Evolutionary conservation across 2,113 vertebrate species (phyloP), one percentile per base, ranked within the genome.

Genomic region (Plotosus lineatus): DNA sequence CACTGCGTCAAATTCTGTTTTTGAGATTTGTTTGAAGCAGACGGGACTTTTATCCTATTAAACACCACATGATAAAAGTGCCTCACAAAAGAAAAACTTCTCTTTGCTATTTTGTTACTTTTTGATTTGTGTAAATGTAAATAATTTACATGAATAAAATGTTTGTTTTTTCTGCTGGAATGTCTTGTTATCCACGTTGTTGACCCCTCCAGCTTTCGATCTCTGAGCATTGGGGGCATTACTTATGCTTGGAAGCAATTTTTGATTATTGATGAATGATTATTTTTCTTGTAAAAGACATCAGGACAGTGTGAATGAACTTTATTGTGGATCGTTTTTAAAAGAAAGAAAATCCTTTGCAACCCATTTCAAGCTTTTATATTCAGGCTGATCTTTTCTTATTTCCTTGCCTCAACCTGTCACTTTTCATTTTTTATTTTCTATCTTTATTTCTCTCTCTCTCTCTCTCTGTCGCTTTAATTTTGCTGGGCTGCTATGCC

Each of bases 401-500:
- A 15, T 77, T 48, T 55, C 28, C 68, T 8, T 80, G 7, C 44
- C 6, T 51, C 15, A 76, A 46, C 72, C 21, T 73, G 17, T 28
- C 56, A 10, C 8, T 75, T n/a, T 53, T 36, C 26, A 19, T 50
- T n/a, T 14, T 31, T 71, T 31, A 31, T n/a, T 48, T 9, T 26
- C 4, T 75, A 7, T 58, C 21, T 51, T 12, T 46, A 6, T 38
- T 21, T 88, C 81, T 87, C 79, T 33, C 74, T 85, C 84, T 80
- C 71, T 72, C 86, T 73, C 65, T 63, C 65, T 42, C 19, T 61
- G 19, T 82, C 79, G 85, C 82, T 84, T 53, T 77, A 23, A 80
- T 85, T 81, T 83, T 68, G 77, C 81, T 84, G 79, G 77, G 80
- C 87, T 73, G 83, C 63, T 83, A 71, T 77, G 21, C 66, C 48